Evolutionary conservation across 2,113 vertebrate species (phyloP).

Genomic region (Colossoma macropomum): DNA sequence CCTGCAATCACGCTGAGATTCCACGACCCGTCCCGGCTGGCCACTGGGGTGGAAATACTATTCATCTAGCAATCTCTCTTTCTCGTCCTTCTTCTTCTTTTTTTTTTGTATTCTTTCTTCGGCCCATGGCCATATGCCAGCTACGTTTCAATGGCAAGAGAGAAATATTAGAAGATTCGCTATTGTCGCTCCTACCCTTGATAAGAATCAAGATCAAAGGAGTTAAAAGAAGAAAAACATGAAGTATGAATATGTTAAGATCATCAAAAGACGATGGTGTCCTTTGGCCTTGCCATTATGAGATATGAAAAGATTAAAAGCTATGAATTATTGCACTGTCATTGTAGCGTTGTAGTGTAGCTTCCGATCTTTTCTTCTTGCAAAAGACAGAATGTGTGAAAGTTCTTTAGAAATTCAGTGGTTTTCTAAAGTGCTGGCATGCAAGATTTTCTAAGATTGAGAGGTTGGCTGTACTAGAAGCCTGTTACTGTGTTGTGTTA

Average conservation of each 20-base stretch:
- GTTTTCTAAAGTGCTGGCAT: not conserved
- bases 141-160: constrained; percentile 16
- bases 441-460: not conserved
- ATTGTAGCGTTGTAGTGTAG: not conserved
- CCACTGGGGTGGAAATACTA: constrained; percentile 34
- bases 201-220: not conserved
- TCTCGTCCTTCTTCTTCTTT: not conserved
- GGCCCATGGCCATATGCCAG: constrained; percentile 17
- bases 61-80: constrained; percentile 51
- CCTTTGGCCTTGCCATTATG: not conserved
- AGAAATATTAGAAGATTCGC: constrained; percentile 32
- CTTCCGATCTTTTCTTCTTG: not conserved
- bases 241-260: not conserved
- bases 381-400: not conserved
- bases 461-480: not conserved
- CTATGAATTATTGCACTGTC: not conserved
- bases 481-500: not conserved
- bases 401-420: not conserved
- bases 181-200: constrained; percentile 14
- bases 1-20: constrained; percentile 53
- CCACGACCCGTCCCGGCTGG: constrained; percentile 31
- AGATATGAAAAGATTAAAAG: constrained; percentile 8
- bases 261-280: not conserved
- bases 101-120: constrained; percentile 37
- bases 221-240: not conserved